A percentile compares a stretch with the other conserved stretches of the same genome.
phyloP scores from a whole-genome alignment of 2,797 vertebrate genomes.

The Squalus acanthias region DNA sequence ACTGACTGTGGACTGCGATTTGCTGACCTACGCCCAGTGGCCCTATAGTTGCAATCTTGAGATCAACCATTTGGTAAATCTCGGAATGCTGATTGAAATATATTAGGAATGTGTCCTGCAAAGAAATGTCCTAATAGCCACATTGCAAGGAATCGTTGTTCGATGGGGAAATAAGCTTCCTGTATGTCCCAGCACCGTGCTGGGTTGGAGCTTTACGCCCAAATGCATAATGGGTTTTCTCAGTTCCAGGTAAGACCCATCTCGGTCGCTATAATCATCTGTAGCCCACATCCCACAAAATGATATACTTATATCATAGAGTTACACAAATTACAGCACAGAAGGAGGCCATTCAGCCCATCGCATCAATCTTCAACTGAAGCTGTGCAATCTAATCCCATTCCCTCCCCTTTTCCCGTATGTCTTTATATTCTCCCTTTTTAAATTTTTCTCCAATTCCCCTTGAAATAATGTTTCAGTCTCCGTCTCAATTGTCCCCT shows the following conservation, averaged over 20 bases:
- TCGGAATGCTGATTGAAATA: too few species aligned
- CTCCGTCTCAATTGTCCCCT: neutral
- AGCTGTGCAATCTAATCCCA: too few species aligned
- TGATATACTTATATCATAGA: neutral
- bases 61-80: neutral
- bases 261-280: neutral
- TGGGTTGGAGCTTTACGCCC: neutral
- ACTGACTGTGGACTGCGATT: neutral
- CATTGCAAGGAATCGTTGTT: neutral
- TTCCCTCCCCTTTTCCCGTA: neutral
- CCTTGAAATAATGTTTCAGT: neutral
- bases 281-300: neutral
- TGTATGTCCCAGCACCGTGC: neutral
- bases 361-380: neutral
- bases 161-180: neutral
- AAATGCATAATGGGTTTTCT: neutral
- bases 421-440: neutral
- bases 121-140: neutral
- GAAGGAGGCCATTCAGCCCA: neutral
- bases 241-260: neutral
- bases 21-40: neutral
- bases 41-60: neutral
- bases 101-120: neutral
- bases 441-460: neutral
- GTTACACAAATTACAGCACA: neutral